Evolutionary conservation across 1,140 invertebrate species (phyloP), one percentile per base, ranked within the genome.

Genomic region (Nautilus pompilius): DNA sequence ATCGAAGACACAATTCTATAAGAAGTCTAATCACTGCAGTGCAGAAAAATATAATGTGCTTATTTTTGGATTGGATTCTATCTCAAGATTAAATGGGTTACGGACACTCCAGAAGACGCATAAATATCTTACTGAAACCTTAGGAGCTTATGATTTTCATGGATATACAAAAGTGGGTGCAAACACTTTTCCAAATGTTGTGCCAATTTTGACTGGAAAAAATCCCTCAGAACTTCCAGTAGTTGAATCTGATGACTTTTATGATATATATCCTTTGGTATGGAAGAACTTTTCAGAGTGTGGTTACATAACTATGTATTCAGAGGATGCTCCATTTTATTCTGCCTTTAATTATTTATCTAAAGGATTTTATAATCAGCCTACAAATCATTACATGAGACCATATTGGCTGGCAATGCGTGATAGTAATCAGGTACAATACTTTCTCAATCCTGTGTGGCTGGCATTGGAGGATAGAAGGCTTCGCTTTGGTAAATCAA

Each of bases 81-180:
- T 70, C 10, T 75, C 73, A 0, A 55, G 73, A 45, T 58, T 68
- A 17, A 48, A 66, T 17, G 67, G 66, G 3, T 24, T 68, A 2
- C 61, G 67, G 45, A 60, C 68, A 54, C 56, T 75, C 1, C 65
- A 60, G 2, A 68, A 70, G 45, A 68, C 71, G 5, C 60, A 67
- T 53, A 34, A 63, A 48, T 75, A 68, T 48, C 33, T 75, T 2
- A 60, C 60, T 46, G 65, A 84, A 85, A 60, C 78, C 13, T 80
- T 90, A 5, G 84, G 82, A 1, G 87, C 88, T 10, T 85, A 90
- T 8, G 89, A 90, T 76, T 83, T 93, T 66, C 74, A 88, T 54
- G 91, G 92, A 17, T 93, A 90, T 76, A 92, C 90, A 68, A 93
- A 93, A 84, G 87, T 92, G 4, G 91, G 86, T 0, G 90, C 91